Evolutionary conservation across 2,797 vertebrate genomes (phyloP).

Genomic region (Eospalax fontanierii): DNA sequence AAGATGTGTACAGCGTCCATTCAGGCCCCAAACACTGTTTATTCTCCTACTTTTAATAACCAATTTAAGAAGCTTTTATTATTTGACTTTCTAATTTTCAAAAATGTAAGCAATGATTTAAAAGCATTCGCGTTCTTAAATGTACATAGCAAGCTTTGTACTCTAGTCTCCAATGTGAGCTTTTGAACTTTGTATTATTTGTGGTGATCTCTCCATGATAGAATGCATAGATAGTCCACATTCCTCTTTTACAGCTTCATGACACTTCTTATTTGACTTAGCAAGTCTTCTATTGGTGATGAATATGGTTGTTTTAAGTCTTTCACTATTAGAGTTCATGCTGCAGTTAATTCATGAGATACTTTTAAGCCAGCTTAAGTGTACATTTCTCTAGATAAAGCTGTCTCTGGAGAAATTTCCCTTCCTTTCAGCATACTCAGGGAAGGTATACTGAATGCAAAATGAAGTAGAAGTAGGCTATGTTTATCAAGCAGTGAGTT

Average conservation of each 20-base stretch:
- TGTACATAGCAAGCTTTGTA: background rate
- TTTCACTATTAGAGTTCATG: background rate
- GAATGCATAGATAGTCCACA: background rate
- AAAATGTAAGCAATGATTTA: background rate
- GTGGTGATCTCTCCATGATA: background rate
- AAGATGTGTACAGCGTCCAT: background rate
- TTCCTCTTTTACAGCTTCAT: background rate
- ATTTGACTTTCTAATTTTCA: conserved; percentile 46
- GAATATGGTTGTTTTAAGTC: background rate
- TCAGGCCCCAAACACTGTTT: background rate
- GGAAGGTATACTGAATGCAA: background rate
- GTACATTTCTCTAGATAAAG: background rate
- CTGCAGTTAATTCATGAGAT: background rate
- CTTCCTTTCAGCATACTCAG: background rate
- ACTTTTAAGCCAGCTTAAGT: background rate
- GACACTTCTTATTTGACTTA: background rate
- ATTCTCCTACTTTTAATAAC: conserved; percentile 18
- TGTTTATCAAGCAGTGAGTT: background rate
- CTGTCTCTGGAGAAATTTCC: conserved; percentile 26
- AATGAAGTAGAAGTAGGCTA: background rate
- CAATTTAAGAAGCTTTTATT: background rate
- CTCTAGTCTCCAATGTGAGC: conserved; percentile 11
- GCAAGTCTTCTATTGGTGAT: background rate
- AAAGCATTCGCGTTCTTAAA: background rate
- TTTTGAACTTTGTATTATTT: background rate